Evolutionary conservation across 2,797 vertebrate genomes (phyloP).

Genomic region (Ciconia nigra): DNA sequence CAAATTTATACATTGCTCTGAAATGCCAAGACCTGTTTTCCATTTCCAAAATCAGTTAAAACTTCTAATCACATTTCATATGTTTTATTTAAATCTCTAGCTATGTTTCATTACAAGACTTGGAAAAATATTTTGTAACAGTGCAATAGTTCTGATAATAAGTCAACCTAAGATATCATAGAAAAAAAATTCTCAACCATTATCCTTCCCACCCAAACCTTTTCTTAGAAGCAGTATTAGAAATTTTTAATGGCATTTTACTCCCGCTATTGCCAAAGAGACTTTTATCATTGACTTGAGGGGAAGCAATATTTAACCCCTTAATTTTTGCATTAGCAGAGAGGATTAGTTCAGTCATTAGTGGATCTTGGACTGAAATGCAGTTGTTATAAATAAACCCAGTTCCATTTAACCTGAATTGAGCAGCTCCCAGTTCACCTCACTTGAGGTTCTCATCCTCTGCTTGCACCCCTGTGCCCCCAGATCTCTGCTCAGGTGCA

Average conservation of each 20-base stretch:
- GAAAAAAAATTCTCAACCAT: background rate
- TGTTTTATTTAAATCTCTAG: background rate
- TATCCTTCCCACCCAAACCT: constrained; percentile 29
- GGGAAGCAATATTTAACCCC: background rate
- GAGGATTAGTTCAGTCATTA: background rate
- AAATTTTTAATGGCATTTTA: background rate
- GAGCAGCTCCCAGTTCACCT: background rate
- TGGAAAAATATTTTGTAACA: constrained; percentile 40
- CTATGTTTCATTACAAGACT: background rate
- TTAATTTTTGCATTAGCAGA: background rate
- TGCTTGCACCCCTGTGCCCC: fast-evolving
- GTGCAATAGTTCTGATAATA: background rate
- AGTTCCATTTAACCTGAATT: background rate
- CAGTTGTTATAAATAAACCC: background rate
- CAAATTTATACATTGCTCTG: background rate
- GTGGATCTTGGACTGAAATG: background rate
- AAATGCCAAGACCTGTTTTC: background rate
- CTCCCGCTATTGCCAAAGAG: background rate
- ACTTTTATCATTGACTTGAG: background rate
- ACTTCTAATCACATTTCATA: background rate
- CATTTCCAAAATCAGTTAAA: background rate
- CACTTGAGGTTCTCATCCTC: background rate
- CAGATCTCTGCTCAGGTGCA: background rate
- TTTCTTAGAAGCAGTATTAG: constrained; percentile 21
- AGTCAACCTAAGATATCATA: background rate